Percentiles rank a stretch among this genome's conserved stretches.
These are phyloP conservation scores for Calameuta idolon DNA, from an alignment of 2,888 invertebrate species.

Conservation along the genomic window DNA sequence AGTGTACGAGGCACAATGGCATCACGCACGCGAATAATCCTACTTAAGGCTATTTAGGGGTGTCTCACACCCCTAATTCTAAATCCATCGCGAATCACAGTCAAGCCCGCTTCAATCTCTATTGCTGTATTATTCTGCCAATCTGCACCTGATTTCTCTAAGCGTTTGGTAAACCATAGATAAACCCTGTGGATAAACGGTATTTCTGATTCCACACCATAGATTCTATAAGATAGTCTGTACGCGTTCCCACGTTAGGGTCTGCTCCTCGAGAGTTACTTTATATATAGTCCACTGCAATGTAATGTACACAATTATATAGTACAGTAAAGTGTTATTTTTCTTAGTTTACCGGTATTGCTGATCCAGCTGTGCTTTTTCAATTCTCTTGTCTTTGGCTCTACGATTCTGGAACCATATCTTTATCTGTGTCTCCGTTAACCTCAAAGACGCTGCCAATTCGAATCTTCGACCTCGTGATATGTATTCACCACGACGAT, in stretches of 20 bases:
- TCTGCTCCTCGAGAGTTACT: neutral
- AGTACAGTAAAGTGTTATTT: neutral
- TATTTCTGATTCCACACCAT: slow-evolving; percentile 25
- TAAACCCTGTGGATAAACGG: slow-evolving; percentile 31
- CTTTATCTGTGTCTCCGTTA: slow-evolving; percentile 87
- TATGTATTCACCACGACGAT: slow-evolving; percentile 92
- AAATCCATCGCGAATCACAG: slow-evolving; percentile 35
- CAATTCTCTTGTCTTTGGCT: slow-evolving; percentile 95
- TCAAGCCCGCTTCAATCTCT: slow-evolving; percentile 32
- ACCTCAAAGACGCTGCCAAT: slow-evolving; percentile 76
- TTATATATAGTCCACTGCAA: neutral
- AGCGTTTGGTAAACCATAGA: slow-evolving; percentile 45
- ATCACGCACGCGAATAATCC: slow-evolving; percentile 42
- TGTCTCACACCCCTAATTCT: slow-evolving; percentile 43
- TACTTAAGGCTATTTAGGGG: slow-evolving; percentile 50
- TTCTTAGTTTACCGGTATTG: slow-evolving; percentile 81
- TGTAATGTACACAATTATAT: neutral
- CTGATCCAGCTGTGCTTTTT: slow-evolving; percentile 95
- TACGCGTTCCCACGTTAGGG: neutral
- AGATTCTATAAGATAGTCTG: neutral
- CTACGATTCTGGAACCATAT: slow-evolving; percentile 95
- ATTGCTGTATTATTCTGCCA: slow-evolving; percentile 46
- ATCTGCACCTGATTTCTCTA: slow-evolving; percentile 47
- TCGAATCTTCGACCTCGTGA: slow-evolving; percentile 86
- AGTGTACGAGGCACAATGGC: slow-evolving; percentile 24